A percentile compares a stretch with the other conserved stretches of the same genome.
Conservation (phyloP, 2,888 invertebrate species). For the Cataglyphis albicans region DNA sequence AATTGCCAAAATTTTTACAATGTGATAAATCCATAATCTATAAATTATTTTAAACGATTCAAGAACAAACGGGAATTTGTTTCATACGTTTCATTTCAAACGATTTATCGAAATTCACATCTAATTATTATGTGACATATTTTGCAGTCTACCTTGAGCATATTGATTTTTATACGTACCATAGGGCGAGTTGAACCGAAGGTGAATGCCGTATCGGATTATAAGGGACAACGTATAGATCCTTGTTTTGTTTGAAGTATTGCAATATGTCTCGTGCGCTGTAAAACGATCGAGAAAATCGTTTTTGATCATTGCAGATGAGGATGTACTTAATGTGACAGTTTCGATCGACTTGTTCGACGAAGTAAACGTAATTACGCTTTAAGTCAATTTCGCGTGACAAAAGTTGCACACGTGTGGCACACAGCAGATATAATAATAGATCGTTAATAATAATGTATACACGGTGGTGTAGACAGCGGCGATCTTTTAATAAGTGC, state of each 20-base stretch:
- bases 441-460: constrained; percentile 57
- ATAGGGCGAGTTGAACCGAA: constrained; percentile 78
- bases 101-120: not conserved
- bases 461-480: constrained; percentile 44
- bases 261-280: constrained; percentile 80
- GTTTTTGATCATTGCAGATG: constrained; percentile 37
- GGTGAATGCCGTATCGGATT: constrained; percentile 83
- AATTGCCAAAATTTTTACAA: not conserved
- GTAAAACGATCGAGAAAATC: constrained; percentile 56
- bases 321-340: constrained; percentile 7
- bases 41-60: not conserved
- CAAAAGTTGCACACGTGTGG: constrained; percentile 50
- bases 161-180: constrained; percentile 72
- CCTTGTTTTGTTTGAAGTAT: constrained; percentile 81
- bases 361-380: constrained; percentile 42
- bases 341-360: constrained; percentile 1
- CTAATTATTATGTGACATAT: not conserved
- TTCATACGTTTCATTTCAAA: not conserved
- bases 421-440: constrained; percentile 39
- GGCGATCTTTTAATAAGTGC: constrained; percentile 37
- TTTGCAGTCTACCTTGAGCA: not conserved
- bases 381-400: constrained; percentile 49
- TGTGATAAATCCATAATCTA: not conserved
- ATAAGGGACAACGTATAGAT: constrained; percentile 83
- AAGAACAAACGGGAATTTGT: not conserved